These are phyloP conservation scores for Micromussa lordhowensis DNA, from an alignment of 92 coral and sea anemone genomes.

Conservation along the genomic window DNA sequence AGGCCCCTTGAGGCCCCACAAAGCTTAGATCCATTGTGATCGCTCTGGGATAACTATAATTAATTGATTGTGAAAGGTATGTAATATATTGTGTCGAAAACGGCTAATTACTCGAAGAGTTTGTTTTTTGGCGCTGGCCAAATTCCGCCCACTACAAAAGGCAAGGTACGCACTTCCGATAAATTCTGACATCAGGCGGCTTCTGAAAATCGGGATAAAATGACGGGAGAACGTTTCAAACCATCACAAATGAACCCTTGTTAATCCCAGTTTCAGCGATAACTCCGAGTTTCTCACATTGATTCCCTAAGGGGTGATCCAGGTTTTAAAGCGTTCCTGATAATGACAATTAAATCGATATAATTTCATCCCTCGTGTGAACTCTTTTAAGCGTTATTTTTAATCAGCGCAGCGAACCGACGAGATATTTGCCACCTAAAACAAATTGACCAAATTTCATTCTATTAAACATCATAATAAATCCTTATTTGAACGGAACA, in stretches of 20 bases:
- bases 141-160: constrained; percentile 82
- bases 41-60: constrained; percentile 36
- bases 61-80: constrained; percentile 71
- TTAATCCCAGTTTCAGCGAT: neutral
- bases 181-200: constrained; percentile 40
- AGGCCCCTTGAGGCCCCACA: neutral
- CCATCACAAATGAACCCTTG: neutral
- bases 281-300: neutral
- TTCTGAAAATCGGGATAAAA: constrained; percentile 15
- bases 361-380: constrained; percentile 42
- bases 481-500: constrained; percentile 64
- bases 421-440: constrained; percentile 69
- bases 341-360: constrained; percentile 42
- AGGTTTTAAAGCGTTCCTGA: constrained; percentile 16
- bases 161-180: constrained; percentile 57
- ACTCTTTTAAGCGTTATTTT: constrained; percentile 31
- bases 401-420: constrained; percentile 54
- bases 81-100: constrained; percentile 66
- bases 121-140: constrained; percentile 60
- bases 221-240: constrained; percentile 12
- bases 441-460: constrained; percentile 53
- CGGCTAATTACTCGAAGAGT: constrained; percentile 69
- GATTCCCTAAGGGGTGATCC: constrained; percentile 1
- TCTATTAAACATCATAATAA: constrained; percentile 67
- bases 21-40: constrained; percentile 1